These are phyloP conservation scores for Aphidius gifuensis DNA, from an alignment of 1,140 invertebrate genomes.

Conservation along the genomic window DNA sequence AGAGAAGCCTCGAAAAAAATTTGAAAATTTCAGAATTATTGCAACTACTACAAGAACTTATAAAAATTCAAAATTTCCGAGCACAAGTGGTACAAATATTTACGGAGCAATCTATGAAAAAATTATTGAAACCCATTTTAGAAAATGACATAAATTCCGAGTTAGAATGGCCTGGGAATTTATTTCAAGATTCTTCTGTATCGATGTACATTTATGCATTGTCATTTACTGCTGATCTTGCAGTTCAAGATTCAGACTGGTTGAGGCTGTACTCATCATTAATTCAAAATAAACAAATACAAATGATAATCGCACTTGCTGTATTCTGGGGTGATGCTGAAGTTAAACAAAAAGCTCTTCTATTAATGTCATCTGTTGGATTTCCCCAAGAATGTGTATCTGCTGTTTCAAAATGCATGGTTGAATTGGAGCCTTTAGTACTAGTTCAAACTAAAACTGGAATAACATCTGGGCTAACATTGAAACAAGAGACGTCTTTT, in stretches of 20 bases:
- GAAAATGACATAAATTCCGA: constrained; percentile 24
- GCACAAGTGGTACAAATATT: constrained; percentile 45
- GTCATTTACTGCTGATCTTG: constrained; percentile 51
- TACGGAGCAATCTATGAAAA: constrained; percentile 39
- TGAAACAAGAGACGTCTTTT: constrained; percentile 20
- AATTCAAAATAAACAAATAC: constrained; percentile 52
- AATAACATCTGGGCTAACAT: constrained; percentile 25
- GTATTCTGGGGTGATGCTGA: constrained; percentile 52
- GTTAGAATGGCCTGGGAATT: constrained; percentile 37
- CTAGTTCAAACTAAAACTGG: constrained; percentile 39
- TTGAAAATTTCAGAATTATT: constrained; percentile 47
- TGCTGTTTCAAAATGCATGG: constrained; percentile 49
- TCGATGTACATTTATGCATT: constrained; percentile 54
- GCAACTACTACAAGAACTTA: constrained; percentile 53
- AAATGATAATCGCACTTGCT: constrained; percentile 55
- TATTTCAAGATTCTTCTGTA: constrained; percentile 45
- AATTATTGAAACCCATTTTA: constrained; percentile 37
- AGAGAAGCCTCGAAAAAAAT: constrained; percentile 31
- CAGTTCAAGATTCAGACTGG: constrained; percentile 50
- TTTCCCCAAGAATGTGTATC: constrained; percentile 51
- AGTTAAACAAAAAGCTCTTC: constrained; percentile 54
- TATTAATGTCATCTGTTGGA: constrained; percentile 46
- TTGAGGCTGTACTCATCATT: constrained; percentile 50
- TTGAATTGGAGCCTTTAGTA: constrained; percentile 51
- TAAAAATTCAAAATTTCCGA: constrained; percentile 41